These are phyloP conservation scores for Laterallus jamaicensis DNA, from an alignment of 2,113 vertebrate genomes.

Conservation along the genomic window DNA sequence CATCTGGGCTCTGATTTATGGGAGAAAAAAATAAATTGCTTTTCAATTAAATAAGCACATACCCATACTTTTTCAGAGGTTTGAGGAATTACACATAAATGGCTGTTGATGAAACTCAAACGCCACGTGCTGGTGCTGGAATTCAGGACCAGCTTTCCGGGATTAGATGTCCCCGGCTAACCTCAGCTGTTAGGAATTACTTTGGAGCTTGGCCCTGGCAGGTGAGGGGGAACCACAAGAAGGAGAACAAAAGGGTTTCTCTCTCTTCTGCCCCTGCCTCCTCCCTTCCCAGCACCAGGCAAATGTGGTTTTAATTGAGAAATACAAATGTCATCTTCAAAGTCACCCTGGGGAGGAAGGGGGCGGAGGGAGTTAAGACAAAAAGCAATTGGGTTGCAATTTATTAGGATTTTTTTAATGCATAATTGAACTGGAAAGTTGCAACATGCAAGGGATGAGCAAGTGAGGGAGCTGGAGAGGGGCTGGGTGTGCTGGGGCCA, in stretches of 20 bases:
- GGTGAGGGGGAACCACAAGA: neutral
- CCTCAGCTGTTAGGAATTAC: conserved; percentile 62
- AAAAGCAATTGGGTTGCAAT: neutral
- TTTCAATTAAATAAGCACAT: neutral
- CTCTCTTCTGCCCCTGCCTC: neutral
- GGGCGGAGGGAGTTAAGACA: neutral
- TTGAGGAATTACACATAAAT: neutral
- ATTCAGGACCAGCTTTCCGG: conserved; percentile 38
- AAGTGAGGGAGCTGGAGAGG: neutral
- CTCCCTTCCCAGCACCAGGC: neutral
- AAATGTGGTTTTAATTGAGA: conserved; percentile 61
- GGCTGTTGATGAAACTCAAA: neutral
- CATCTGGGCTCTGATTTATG: neutral
- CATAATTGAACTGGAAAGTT: neutral
- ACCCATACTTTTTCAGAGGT: neutral
- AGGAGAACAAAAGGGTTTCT: conserved; percentile 65
- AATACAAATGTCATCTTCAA: conserved; percentile 48
- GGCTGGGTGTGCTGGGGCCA: neutral
- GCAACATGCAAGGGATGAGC: neutral
- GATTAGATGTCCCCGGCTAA: conserved; percentile 53
- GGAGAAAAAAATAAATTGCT: neutral
- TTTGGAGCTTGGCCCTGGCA: conserved; percentile 45
- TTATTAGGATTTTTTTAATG: neutral
- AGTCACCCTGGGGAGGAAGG: neutral
- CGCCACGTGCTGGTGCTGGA: neutral